phyloP scores from a whole-genome alignment of 2,888 invertebrate genomes.

The Slavum lentiscoides region DNA sequence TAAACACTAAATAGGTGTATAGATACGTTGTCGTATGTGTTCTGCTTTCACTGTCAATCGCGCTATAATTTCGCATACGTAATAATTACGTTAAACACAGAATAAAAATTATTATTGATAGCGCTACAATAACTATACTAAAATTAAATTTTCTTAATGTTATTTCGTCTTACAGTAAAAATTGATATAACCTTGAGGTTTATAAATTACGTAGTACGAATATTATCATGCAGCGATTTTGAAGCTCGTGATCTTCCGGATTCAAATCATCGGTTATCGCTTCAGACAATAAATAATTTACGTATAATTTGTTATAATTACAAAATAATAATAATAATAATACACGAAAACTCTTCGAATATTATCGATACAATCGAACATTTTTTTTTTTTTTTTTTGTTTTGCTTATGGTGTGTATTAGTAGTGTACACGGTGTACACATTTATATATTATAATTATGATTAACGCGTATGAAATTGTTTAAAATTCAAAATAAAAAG shows the following conservation, averaged over 20 bases:
- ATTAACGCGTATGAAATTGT: slow-evolving; percentile 17
- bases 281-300: slow-evolving; percentile 1
- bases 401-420: not conserved
- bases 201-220: slow-evolving; percentile 14
- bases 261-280: not conserved
- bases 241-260: not conserved
- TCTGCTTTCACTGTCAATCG: not conserved
- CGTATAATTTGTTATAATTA: not conserved
- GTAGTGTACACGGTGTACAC: not conserved
- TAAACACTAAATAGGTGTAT: not conserved
- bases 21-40: not conserved
- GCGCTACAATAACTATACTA: no score
- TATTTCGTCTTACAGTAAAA: not conserved
- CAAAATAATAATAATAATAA: no score
- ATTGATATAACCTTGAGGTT: not conserved
- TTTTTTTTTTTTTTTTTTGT: not conserved
- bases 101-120: no score
- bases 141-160: not conserved
- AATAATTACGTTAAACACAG: no score
- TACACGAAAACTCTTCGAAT: not conserved
- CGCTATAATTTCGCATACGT: not conserved
- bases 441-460: not conserved
- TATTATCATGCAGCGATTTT: slow-evolving; percentile 8
- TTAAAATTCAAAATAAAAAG: slow-evolving; percentile 28
- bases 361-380: not conserved